Base-by-base conservation (phyloP, 2,797 vertebrate species). In the Anguilla pacifica region DNA sequence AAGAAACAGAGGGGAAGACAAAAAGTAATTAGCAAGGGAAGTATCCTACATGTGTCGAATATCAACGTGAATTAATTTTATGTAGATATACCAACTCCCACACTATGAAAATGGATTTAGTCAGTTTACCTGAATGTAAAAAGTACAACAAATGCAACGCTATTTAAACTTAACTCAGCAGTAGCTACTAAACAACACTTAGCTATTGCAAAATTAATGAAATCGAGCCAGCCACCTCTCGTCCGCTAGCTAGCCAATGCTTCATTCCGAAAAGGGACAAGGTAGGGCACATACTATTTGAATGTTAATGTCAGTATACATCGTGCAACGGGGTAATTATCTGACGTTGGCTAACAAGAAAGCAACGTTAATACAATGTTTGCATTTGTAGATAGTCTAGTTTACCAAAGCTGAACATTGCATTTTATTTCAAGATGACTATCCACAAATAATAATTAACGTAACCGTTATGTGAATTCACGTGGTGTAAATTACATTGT, bases 1-100 rank as follows among this genome's bases (percentile, higher is more conserved):
- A 95, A 43, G 70, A 79, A 64, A 13, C 15, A 46, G 9, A 51
- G 0, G 46, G 43, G 31, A 46, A 88, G 0, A 84, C 35, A 87
- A 39, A 25, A 19, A 46, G 72, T 22, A 39, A 7, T 39, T 19
- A 19, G 31, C 13, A 79, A 6, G 4, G 17, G 17, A 3, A 13
- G 35, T n/a, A 28, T n/a, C 6, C 4, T 11, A 31, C 28, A 72
- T 15, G 67, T 79, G 35, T 17, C 35, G 35, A 22, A 79, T 39
- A 79, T 79, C 35, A 46, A 19, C 35, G 39, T 43, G 19, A 19
- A 35, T 10, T 57, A 15, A 3, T 13, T 3, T 35, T 0, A 35
- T 4, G 28, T 13, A 31, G 39, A 43, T 43, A 43, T n/a, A 31
- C 3, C 2, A 74, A 74, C 3, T 74, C 70, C 31, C 28, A 35